These are phyloP conservation scores for Lithophane leautieri DNA, from an alignment of 2,888 invertebrate genomes.

Conservation along the genomic window DNA sequence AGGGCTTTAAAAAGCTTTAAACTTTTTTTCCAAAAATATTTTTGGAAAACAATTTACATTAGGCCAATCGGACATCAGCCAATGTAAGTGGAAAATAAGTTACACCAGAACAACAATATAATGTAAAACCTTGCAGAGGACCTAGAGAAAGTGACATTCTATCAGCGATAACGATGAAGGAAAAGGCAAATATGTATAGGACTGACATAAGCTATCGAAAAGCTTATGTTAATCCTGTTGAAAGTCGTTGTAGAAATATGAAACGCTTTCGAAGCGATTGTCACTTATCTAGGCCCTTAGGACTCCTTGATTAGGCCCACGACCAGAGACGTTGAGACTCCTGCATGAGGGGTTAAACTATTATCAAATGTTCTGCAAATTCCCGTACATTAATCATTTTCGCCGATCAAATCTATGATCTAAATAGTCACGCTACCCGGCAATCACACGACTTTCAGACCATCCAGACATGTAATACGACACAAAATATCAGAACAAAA, in stretches of 20 bases:
- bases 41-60: not conserved
- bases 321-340: too few relatives aligned
- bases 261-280: too few relatives aligned
- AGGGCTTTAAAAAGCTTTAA: too few relatives aligned
- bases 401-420: not conserved
- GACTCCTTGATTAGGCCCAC: not conserved
- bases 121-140: not conserved
- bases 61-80: not conserved
- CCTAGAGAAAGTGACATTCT: too few relatives aligned
- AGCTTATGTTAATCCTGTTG: too few relatives aligned
- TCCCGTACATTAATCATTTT: not conserved
- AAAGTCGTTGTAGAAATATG: too few relatives aligned
- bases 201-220: too few relatives aligned
- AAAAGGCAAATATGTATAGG: too few relatives aligned
- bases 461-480: conserved; percentile 12
- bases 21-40: not conserved
- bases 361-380: not conserved
- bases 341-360: not conserved
- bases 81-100: not conserved
- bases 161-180: too few relatives aligned
- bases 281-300: too few relatives aligned
- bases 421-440: conserved; percentile 15
- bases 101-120: too few relatives aligned
- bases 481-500: conserved; percentile 42
- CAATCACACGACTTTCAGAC: not conserved